A percentile compares a stretch with the other conserved stretches of the same genome.
Evolutionary conservation across 2,888 invertebrate genomes (phyloP).

Genomic region (Agrypnus murinus): DNA sequence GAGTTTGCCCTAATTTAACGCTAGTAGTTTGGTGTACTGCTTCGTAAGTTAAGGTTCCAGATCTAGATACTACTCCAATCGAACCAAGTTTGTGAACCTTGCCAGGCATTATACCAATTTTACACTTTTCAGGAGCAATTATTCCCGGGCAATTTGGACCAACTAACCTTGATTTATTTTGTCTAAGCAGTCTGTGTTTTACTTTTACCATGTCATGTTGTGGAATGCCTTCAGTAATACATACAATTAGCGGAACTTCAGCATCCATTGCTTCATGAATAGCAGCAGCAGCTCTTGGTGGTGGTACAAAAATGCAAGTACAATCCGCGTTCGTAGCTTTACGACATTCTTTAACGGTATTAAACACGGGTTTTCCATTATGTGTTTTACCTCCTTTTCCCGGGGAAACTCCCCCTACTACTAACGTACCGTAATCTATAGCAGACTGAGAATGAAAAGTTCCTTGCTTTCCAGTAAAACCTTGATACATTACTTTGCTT

Average conservation of each 20-base stretch:
- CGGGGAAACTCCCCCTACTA: conserved; percentile 87
- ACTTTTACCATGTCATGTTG: conserved; percentile 90
- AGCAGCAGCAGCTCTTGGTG: conserved; percentile 79
- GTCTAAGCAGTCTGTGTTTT: conserved; percentile 76
- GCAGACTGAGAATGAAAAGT: conserved; percentile 82
- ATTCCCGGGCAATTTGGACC: conserved; percentile 92
- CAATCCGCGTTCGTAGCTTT: conserved; percentile 81
- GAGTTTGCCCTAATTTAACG: conserved; percentile 91
- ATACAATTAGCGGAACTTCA: conserved; percentile 75
- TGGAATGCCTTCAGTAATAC: conserved; percentile 81
- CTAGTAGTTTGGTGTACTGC: conserved; percentile 83
- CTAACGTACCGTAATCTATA: conserved; percentile 85
- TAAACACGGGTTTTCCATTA: conserved; percentile 81
- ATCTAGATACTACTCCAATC: conserved; percentile 83
- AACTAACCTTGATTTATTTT: conserved; percentile 82
- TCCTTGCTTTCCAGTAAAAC: conserved; percentile 87
- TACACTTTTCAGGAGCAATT: conserved; percentile 84
- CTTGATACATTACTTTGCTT: conserved; percentile 86
- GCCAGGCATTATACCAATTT: conserved; percentile 92
- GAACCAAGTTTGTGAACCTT: conserved; percentile 83
- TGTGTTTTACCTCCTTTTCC: conserved; percentile 89
- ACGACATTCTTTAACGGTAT: conserved; percentile 76
- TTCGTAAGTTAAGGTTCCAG: conserved; percentile 85
- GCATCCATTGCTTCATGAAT: conserved; percentile 84
- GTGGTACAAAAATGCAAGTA: conserved; percentile 86